Base-by-base conservation (phyloP, 2,797 vertebrate genomes). In the Parambassis ranga region DNA sequence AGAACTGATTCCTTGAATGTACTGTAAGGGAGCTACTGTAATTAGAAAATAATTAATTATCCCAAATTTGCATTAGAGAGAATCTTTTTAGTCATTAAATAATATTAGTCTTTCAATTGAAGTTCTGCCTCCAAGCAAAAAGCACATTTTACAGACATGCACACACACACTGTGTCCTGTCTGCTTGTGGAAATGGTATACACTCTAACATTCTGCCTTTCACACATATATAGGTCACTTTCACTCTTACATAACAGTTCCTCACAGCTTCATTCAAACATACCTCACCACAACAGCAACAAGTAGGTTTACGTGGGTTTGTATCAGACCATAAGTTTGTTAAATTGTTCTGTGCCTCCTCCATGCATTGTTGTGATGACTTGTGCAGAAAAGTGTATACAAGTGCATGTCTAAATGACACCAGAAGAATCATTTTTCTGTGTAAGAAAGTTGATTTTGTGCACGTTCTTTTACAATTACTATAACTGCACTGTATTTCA, bases 31-130 rank as follows among this genome's bases (percentile, higher is more conserved):
- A 77, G 62, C 53, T 53, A 32, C 49, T 62, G 52, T 46, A 33
- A 87, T 84, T 77, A 79, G 57, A 74, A 80, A 68, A 73, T 35
- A 79, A 82, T 76, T 64, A 49, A 85, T 86, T 84, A 70, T 78
- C 76, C 53, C n/a, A 53, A 68, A 68, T 87, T 83, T 77, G 67
- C 51, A 70, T 77, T 70, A 77, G 75, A 83, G 77, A 63, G 52
- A 82, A 73, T 80, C 75, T 80, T 79, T 83, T 77, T 47, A 53
- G 75, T 88, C 82, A 85, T 90, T 85, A 90, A 81, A 81, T 81
- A 59, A 76, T 87, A 86, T 90, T 89, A 87, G 85, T 88, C 82
- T 76, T 77, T 83, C 61, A 82, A 65, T 86, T 89, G 35, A 82
- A 85, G 50, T 64, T 57, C 60, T 74, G 82, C 77, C 88, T 84